Conservation (phyloP, 2,113 vertebrate species). For the Cryptomyrus ogoouensis region DNA sequence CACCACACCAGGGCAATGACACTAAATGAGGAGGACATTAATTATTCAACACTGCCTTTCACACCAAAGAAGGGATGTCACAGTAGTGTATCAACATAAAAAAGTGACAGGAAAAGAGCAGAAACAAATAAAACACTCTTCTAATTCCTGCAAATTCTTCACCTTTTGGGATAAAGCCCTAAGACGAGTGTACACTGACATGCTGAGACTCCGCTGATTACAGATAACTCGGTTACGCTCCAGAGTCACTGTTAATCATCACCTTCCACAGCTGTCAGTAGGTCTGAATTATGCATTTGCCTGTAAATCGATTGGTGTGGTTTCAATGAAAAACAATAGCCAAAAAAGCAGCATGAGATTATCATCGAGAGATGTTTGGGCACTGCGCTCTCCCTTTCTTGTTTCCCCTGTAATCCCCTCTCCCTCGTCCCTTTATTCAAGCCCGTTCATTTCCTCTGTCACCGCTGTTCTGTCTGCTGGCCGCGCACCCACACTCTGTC, state of each 20-base stretch:
- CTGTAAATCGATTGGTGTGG: background rate
- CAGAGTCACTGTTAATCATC: background rate
- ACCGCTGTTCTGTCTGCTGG: background rate
- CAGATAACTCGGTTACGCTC: background rate
- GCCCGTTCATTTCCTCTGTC: background rate
- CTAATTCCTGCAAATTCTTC: slow-evolving; percentile 1
- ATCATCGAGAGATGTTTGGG: background rate
- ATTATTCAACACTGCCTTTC: background rate
- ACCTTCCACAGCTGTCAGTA: background rate
- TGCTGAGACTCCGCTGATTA: background rate
- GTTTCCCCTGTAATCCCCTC: background rate
- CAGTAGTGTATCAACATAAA: background rate
- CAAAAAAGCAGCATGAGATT: background rate
- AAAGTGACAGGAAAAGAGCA: background rate
- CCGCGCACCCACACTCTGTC: slow-evolving; percentile 33
- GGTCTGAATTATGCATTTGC: background rate
- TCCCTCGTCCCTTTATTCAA: background rate
- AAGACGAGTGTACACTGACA: background rate
- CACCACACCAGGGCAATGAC: background rate
- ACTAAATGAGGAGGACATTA: background rate
- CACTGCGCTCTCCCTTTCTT: background rate
- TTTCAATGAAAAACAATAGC: background rate
- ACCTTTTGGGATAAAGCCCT: background rate
- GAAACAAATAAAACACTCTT: background rate
- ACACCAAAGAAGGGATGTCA: background rate